Base-by-base conservation (phyloP, 2,797 vertebrate genomes). In the Gambelia wislizenii region DNA sequence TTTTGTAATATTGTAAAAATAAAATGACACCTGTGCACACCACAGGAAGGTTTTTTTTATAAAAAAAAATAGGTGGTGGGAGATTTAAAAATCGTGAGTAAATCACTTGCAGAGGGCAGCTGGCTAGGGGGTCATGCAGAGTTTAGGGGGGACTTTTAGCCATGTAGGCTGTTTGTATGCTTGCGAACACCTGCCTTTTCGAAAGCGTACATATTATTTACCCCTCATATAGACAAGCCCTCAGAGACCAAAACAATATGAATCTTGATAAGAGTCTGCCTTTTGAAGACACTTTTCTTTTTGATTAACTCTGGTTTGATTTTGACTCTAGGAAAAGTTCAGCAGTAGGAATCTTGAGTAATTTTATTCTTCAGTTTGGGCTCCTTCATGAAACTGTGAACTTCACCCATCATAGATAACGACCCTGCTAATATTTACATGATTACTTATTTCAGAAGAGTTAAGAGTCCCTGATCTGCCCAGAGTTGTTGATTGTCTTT, bases 401-500 rank as follows among this genome's bases (percentile, higher is more conserved):
- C 42, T n/a, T 33, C 27, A 64, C 12, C 18, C 25, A 59, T 10
- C 59, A 79, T 27, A 49, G 3, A 78, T 78, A 78, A 79, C n/a
- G 67, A 39, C 33, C 25, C 18, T 16, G 61, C 36, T 89, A 75
- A 83, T 75, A 22, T 83, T 75, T 75, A 70, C 33, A 82, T 74
- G 33, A 47, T 87, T 49, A 49, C 52, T 82, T 83, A 12, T 75
- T 76, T 75, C 70, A 67, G n/a, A 25, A 76, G 44, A 76, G 42
- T 61, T 67, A 83, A 61, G 54, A 76, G 22, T 76, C 33, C 56
- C 52, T 76, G 54, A 18, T 83, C 42, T 75, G 42, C 54, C 54
- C 83, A 64, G 10, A 56, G 72, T 75, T 88, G 54, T 52, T 75
- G 56, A 88, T 76, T 44, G 44, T 52, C 70, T 83, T 83, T 83